Evolutionary conservation across 2,888 invertebrate species (phyloP), one percentile per base, ranked within the genome.

Genomic region (Mythimna lalbum): DNA sequence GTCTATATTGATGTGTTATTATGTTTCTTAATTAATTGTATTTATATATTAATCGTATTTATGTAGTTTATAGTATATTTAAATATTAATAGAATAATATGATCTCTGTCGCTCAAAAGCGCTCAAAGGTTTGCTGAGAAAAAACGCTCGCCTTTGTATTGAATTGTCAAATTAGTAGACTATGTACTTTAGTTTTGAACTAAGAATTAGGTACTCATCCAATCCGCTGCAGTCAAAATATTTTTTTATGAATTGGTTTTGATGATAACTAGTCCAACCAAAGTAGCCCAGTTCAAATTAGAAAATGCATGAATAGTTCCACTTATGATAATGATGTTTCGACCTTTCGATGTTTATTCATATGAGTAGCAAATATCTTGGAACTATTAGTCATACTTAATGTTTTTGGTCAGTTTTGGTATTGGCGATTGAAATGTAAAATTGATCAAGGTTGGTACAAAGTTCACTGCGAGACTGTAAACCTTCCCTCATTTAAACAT

Each of bases 251-350:
- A 64, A 10, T 1, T 43, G 19, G 21, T 52, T 50, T 71, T 31
- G 2, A 23, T 23, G 21, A 31, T 36, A 31, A 23, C 12, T 59
- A 21, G 33, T 19, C 19, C 14, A 76, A 4, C 12, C 19, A 10
- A 74, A 72, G n/a, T 27, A 62, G 60, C 9, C 17, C 14, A 39
- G 23, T 21, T 21, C 47, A 56, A n/a, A 43, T 33, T 43, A 33
- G 4, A 56, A 70, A 70, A 70, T 27, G 21, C 36, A 53, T 47
- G 9, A 56, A 14, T 31, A 36, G 39, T 49, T 65, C 27, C n/a
- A 53, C 19, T 12, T 43, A 39, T 66, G 43, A 14, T 53, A 74
- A 53, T 64, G 9, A 53, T 27, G 27, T 49, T 56, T 56, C 23
- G 31, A 49, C 17, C 14, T 39, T 71, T 69, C 31, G 21, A 23